These are phyloP conservation scores for Oreotrochilus melanogaster DNA, from an alignment of 2,113 vertebrate species.

Conservation along the genomic window DNA sequence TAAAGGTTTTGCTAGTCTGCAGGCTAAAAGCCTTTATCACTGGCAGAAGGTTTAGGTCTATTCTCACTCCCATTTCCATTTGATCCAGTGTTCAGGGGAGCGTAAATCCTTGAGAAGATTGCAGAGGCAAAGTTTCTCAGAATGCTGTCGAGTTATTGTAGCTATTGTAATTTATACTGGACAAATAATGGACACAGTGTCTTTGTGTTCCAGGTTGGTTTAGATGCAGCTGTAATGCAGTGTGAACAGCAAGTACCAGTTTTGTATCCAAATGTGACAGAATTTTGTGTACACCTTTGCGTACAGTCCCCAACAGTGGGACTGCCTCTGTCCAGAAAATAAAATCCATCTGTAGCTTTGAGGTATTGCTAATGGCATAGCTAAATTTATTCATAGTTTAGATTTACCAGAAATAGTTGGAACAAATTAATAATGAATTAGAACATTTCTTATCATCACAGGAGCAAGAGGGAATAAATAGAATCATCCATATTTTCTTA, in stretches of 20 bases:
- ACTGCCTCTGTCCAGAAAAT: neutral
- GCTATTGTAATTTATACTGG: neutral
- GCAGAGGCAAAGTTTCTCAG: neutral
- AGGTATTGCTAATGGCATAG: conserved; percentile 57
- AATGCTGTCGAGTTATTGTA: neutral
- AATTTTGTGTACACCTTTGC: conserved; percentile 9
- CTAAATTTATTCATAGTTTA: conserved; percentile 76
- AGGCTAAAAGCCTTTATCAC: neutral
- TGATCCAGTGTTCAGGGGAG: neutral
- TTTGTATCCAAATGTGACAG: conserved; percentile 12
- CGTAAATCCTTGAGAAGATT: neutral
- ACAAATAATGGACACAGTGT: neutral
- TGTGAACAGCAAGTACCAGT: neutral
- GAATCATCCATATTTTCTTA: conserved; percentile 72
- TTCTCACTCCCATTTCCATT: neutral
- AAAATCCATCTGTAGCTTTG: conserved; percentile 48
- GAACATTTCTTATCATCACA: conserved; percentile 69
- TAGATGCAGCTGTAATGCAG: neutral
- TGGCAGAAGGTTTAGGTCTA: neutral
- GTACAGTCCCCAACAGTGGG: neutral
- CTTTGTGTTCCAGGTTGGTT: neutral
- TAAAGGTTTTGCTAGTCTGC: neutral
- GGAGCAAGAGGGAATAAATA: conserved; percentile 73
- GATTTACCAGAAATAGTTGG: conserved; percentile 77
- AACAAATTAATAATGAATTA: conserved; percentile 82